A percentile compares a stretch with the other conserved stretches of the same genome.
Evolutionary conservation across 2,888 invertebrate species (phyloP).

Genomic region (Archips crataeganus): DNA sequence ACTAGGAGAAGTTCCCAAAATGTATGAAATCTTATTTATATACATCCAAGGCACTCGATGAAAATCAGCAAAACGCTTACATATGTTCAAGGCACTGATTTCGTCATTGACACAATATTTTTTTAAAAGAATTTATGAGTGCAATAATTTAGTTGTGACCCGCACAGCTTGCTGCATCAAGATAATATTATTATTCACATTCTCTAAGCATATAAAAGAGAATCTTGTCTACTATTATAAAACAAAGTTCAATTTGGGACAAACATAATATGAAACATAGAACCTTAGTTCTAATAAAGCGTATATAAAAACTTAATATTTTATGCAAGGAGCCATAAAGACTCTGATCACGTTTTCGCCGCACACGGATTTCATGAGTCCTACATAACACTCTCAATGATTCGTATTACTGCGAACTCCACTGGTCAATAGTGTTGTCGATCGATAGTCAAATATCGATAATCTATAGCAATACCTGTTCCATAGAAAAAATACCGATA

Average conservation of each 20-base stretch:
- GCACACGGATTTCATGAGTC: slow-evolving; percentile 55
- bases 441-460: too few relatives aligned
- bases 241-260: not conserved
- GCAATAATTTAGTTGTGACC: not conserved
- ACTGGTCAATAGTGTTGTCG: not conserved
- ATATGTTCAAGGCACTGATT: not conserved
- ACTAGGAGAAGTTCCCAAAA: too few relatives aligned
- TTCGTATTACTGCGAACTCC: slow-evolving; percentile 25
- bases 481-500: too few relatives aligned
- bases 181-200: not conserved
- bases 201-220: not conserved
- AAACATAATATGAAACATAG: not conserved
- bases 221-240: not conserved
- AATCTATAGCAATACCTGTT: too few relatives aligned
- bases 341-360: slow-evolving; percentile 51
- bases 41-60: too few relatives aligned
- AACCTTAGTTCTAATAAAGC: not conserved
- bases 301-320: slow-evolving; percentile 56
- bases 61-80: too few relatives aligned
- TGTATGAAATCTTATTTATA: too few relatives aligned
- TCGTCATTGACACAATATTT: not conserved
- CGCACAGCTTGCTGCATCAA: not conserved
- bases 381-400: slow-evolving; percentile 41
- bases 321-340: slow-evolving; percentile 52
- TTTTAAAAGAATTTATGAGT: not conserved